phyloP scores from a whole-genome alignment of 2,113 vertebrate species.

The Chloropsis cyanopogon region DNA sequence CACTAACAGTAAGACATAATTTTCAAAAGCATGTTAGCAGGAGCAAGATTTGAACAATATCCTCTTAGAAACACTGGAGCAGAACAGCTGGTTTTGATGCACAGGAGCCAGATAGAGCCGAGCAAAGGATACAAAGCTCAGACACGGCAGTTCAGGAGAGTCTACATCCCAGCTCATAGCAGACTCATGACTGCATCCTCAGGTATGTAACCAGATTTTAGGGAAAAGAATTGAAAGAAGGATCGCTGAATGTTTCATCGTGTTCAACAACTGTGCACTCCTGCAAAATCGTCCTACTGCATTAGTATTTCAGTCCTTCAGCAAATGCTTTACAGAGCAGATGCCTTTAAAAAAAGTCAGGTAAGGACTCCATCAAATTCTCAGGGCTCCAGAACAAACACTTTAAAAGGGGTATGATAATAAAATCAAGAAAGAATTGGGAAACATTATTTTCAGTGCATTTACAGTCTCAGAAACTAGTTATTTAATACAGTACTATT shows the following conservation, averaged over 20 bases:
- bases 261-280: not conserved
- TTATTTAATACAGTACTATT: not conserved
- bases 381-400: not conserved
- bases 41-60: not conserved
- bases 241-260: fast-evolving
- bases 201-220: not conserved
- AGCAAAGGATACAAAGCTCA: not conserved
- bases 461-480: not conserved
- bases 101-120: not conserved
- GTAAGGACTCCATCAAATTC: not conserved
- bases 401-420: not conserved
- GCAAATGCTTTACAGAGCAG: not conserved
- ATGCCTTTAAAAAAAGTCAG: not conserved
- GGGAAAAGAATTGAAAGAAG: not conserved
- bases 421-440: not conserved
- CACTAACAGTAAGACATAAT: not conserved
- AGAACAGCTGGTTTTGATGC: not conserved
- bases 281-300: not conserved
- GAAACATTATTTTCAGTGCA: not conserved
- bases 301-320: not conserved
- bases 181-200: not conserved
- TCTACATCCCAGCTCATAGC: not conserved
- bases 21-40: not conserved
- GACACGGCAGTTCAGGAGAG: not conserved
- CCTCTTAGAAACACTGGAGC: not conserved